These are phyloP conservation scores for Gonatopus flavifemur DNA, from an alignment of 1,140 invertebrate genomes.

Conservation along the genomic window DNA sequence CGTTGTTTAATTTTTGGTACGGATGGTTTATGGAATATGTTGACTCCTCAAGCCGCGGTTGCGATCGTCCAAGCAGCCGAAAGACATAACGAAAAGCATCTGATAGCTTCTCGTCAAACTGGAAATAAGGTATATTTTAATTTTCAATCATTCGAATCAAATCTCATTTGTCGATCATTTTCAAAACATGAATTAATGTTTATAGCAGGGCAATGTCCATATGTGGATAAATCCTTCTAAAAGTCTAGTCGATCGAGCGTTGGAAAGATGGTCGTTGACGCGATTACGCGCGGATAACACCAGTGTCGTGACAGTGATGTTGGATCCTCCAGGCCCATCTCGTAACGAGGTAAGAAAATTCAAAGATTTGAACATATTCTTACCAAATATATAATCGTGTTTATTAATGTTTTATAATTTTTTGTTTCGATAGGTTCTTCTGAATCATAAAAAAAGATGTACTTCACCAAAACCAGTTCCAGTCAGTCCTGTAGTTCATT, in stretches of 20 bases:
- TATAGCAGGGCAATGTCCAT: conserved; percentile 44
- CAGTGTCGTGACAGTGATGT: conserved; percentile 88
- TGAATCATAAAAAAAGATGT: conserved; percentile 40
- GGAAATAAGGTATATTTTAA: conserved; percentile 41
- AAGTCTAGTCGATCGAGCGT: conserved; percentile 82
- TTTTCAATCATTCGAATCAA: conserved; percentile 1
- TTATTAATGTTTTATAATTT: not conserved
- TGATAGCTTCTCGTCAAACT: conserved; percentile 58
- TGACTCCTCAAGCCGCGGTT: conserved; percentile 82
- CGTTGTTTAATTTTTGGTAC: conserved; percentile 93
- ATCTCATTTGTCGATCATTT: not conserved
- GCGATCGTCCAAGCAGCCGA: conserved; percentile 80
- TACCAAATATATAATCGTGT: not conserved
- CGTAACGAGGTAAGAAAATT: conserved; percentile 60
- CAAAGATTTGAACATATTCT: not conserved
- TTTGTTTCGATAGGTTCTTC: conserved; percentile 29
- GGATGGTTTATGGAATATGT: conserved; percentile 96
- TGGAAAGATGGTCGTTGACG: conserved; percentile 76
- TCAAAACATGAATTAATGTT: not conserved
- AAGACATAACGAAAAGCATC: conserved; percentile 72
- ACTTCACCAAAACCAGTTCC: conserved; percentile 9
- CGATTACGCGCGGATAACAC: conserved; percentile 93
- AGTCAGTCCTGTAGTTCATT: conserved; percentile 12
- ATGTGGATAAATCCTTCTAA: conserved; percentile 89
- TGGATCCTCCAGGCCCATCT: conserved; percentile 88